Evolutionary conservation across 2,888 invertebrate species (phyloP).

Genomic region (Nymphalis polychloros): DNA sequence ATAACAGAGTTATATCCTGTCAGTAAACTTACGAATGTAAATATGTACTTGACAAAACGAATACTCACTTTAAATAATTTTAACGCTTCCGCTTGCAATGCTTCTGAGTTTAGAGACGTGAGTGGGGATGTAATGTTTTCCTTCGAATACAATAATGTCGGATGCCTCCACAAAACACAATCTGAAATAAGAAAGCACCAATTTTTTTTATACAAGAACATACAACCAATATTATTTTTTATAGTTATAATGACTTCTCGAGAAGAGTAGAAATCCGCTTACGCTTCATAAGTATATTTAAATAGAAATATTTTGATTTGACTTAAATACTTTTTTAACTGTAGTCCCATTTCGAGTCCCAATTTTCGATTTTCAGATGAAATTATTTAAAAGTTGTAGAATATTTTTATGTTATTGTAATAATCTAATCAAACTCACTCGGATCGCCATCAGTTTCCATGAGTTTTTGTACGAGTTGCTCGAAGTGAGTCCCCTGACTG

Average conservation of each 20-base stretch:
- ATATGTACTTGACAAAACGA: no score
- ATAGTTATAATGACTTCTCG: no score
- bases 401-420: not conserved
- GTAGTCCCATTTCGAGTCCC: no score
- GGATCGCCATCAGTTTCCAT: constrained; percentile 98
- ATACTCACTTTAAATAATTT: constrained; percentile 92
- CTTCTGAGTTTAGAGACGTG: constrained; percentile 94
- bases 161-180: constrained; percentile 97
- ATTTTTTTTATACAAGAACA: not conserved
- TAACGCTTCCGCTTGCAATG: constrained; percentile 93
- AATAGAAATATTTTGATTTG: not conserved
- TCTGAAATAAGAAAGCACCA: constrained; percentile 64
- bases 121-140: constrained; percentile 94
- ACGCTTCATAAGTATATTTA: no score
- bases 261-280: not conserved
- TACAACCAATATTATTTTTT: not conserved
- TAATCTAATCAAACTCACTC: constrained; percentile 79
- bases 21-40: no score
- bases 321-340: no score
- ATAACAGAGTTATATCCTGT: not conserved
- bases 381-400: not conserved
- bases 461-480: constrained; percentile 96
- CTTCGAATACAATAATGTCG: constrained; percentile 93
- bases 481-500: constrained; percentile 96
- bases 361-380: not conserved